A percentile compares a stretch with the other conserved stretches of the same genome.
Conservation (phyloP, 2,888 invertebrate genomes). For the Pristionchus fissidentatus region DNA sequence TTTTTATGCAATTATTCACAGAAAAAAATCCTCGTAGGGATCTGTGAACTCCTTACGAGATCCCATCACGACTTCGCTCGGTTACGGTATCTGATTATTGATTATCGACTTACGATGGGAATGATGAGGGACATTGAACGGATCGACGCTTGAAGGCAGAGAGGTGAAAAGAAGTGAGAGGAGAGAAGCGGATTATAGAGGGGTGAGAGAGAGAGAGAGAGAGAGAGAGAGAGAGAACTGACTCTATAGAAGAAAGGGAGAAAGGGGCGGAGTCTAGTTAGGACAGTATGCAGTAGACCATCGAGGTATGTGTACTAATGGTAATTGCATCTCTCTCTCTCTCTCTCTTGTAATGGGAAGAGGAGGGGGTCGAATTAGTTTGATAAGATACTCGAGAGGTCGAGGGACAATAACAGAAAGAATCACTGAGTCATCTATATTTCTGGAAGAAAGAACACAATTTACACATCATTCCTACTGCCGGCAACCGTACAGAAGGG, state of each 20-base stretch:
- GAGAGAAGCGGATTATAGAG: neutral
- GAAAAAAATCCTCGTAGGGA: no score
- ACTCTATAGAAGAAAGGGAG: neutral
- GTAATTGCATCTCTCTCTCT: slow-evolving; percentile 31
- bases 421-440: no score
- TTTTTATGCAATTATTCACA: no score
- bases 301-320: neutral
- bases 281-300: slow-evolving; percentile 40
- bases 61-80: neutral
- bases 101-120: slow-evolving; percentile 41
- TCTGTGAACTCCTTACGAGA: neutral
- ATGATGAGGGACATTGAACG: slow-evolving; percentile 36
- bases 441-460: no score
- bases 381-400: neutral
- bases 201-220: slow-evolving; percentile 1
- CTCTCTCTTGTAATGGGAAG: neutral
- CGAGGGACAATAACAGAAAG: neutral
- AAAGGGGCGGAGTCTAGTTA: slow-evolving; percentile 38
- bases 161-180: slow-evolving; percentile 23
- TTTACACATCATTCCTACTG: no score
- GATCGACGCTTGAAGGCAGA: neutral
- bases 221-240: neutral
- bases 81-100: slow-evolving; percentile 24
- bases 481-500: no score
- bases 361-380: neutral